A percentile compares a stretch with the other conserved stretches of the same genome.
These are phyloP conservation scores for Craseonycteris thonglongyai DNA, from an alignment of 2,113 vertebrate species.

Conservation along the genomic window DNA sequence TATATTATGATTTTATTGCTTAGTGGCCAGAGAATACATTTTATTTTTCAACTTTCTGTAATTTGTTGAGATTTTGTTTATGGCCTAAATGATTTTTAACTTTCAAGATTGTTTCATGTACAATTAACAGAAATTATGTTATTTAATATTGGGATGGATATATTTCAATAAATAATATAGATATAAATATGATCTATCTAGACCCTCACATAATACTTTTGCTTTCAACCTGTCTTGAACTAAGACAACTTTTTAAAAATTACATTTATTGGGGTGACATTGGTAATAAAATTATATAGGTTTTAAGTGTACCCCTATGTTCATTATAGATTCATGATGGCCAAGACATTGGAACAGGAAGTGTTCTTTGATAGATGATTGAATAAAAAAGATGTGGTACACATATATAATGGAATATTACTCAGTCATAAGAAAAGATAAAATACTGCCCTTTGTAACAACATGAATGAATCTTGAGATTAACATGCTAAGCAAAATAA, in stretches of 20 bases:
- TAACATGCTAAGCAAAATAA: too few species aligned
- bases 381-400: too few species aligned
- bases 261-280: too few species aligned
- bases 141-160: not conserved
- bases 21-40: not conserved
- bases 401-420: too few species aligned
- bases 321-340: too few species aligned
- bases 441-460: too few species aligned
- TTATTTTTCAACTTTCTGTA: not conserved
- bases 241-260: not conserved
- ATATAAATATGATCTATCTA: not conserved
- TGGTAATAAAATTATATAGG: too few species aligned
- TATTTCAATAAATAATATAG: not conserved
- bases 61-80: not conserved
- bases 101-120: not conserved
- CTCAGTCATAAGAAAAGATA: too few species aligned
- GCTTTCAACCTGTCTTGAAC: not conserved
- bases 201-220: not conserved
- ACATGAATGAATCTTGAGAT: too few species aligned
- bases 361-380: too few species aligned
- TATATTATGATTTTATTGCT: not conserved
- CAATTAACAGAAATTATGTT: not conserved
- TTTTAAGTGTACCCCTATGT: too few species aligned
- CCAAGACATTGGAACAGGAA: too few species aligned
- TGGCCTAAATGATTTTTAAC: not conserved